Evolutionary conservation across 2,113 vertebrate genomes (phyloP), one percentile per base, ranked within the genome.

Genomic region (Tor tambroides): DNA sequence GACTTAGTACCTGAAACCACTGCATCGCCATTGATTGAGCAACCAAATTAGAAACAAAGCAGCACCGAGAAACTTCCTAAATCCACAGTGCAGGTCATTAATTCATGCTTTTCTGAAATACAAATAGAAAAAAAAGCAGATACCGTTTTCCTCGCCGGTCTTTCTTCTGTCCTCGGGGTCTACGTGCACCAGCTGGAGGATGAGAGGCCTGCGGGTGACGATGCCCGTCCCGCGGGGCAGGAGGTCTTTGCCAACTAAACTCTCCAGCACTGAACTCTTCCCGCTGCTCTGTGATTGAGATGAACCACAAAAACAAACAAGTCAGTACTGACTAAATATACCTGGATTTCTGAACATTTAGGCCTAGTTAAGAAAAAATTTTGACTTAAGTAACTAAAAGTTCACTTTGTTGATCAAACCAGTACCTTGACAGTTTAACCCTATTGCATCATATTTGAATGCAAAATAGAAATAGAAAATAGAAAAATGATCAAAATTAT

Each of bases 191-290:
- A 99, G 95, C 93, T 99, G 98, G 35, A 99, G 95, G 91, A 99
- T 98, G 10, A 99, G 97, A 30, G 98, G 98, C 76, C 98, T 95
- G 43, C 98, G 96, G 17, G 98, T 99, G 91, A 99, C 97, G 86
- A 99, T 94, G 80, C 98, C 98, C n/a, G 97, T 99, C 14, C 98
- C 98, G 86, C 98, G 95, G 23, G 98, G 98, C 80, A 99, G 95
- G 87, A 99, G 94, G 93, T 99, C 98, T 80, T 94, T 94, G 61
- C 98, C 98, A 85, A 99, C 98, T 41, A 99, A 95, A 91, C 97
- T 99, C 93, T 99, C 98, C 90, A 99, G 93, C 80, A 99, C 98
- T 1, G 98, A 99, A 94, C 98, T 99, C 92, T 99, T 99, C 80
- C 98, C 98, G 84, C 98, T 99, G 95, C 98, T 99, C 98, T 99